Percentiles rank a stretch among this genome's conserved stretches.
Conservation (phyloP, 2,797 vertebrate genomes). For the Spea hammondii region DNA sequence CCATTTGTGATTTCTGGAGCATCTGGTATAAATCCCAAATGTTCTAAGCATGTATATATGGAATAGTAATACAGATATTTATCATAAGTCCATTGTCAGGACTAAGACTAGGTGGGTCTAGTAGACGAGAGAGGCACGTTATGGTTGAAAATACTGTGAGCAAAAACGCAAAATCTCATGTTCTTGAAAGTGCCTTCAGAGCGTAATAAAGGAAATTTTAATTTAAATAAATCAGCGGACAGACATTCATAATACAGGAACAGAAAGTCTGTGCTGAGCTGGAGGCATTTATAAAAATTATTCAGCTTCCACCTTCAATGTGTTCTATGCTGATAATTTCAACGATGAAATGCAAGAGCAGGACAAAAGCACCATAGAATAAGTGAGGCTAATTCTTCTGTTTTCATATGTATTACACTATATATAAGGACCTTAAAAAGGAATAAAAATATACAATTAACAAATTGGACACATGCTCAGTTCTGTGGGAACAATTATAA, state of each 20-base stretch:
- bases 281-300: slow-evolving; percentile 28
- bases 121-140: too few relatives aligned
- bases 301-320: slow-evolving; percentile 39
- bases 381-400: slow-evolving; percentile 33
- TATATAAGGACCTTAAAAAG: slow-evolving; percentile 32
- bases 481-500: slow-evolving; percentile 11
- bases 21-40: too few relatives aligned
- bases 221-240: slow-evolving; percentile 40
- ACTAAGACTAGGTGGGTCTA: too few relatives aligned
- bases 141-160: too few relatives aligned
- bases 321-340: slow-evolving; percentile 45
- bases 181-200: slow-evolving; percentile 15
- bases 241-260: slow-evolving; percentile 27
- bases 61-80: too few relatives aligned
- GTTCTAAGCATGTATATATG: too few relatives aligned
- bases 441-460: slow-evolving; percentile 34
- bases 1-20: too few relatives aligned
- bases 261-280: slow-evolving; percentile 26
- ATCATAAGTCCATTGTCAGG: too few relatives aligned
- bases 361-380: slow-evolving; percentile 35
- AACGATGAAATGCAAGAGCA: slow-evolving; percentile 42
- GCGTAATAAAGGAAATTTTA: slow-evolving; percentile 29
- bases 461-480: slow-evolving; percentile 9
- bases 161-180: neutral
- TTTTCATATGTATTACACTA: slow-evolving; percentile 29